A percentile compares a stretch with the other conserved stretches of the same genome.
phyloP scores from a whole-genome alignment of 2,797 vertebrate species.

The Spondyliosoma cantharus region DNA sequence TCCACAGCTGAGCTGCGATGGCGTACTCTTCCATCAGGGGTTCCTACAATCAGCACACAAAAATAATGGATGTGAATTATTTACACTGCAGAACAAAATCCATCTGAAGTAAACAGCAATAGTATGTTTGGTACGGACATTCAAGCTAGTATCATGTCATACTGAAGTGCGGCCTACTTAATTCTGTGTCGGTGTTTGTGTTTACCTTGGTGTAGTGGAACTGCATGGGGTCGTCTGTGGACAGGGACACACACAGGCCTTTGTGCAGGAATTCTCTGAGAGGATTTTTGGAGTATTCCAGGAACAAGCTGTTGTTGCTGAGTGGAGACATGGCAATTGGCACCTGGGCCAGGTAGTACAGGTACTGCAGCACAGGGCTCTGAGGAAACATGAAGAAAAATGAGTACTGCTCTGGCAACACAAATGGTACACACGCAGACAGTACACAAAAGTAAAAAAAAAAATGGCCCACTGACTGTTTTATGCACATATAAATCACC shows the following conservation, averaged over 20 bases:
- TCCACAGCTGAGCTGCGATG: slow-evolving; percentile 99
- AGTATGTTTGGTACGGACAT: neutral
- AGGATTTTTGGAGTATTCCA: slow-evolving; percentile 98
- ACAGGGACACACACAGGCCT: slow-evolving; percentile 93
- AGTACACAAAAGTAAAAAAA: neutral
- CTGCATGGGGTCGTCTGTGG: slow-evolving; percentile 98
- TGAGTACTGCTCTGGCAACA: neutral
- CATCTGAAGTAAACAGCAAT: neutral
- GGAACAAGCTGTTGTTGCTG: slow-evolving; percentile 97
- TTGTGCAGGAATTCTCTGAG: slow-evolving; percentile 95
- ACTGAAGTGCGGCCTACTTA: neutral
- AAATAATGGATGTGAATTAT: neutral
- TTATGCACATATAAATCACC: neutral
- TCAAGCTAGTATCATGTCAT: neutral
- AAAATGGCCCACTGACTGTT: neutral
- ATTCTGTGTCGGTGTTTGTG: neutral
- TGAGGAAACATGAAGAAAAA: slow-evolving; percentile 74
- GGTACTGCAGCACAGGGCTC: slow-evolving; percentile 97
- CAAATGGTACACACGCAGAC: neutral
- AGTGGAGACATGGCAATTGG: slow-evolving; percentile 99
- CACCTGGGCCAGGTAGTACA: slow-evolving; percentile 96
- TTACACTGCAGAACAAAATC: neutral
- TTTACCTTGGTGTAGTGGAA: slow-evolving; percentile 99
- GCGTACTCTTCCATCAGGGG: slow-evolving; percentile 99
- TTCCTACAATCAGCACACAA: slow-evolving; percentile 83